Base-by-base conservation (phyloP, 1,140 invertebrate species). In the Orchesella cincta region DNA sequence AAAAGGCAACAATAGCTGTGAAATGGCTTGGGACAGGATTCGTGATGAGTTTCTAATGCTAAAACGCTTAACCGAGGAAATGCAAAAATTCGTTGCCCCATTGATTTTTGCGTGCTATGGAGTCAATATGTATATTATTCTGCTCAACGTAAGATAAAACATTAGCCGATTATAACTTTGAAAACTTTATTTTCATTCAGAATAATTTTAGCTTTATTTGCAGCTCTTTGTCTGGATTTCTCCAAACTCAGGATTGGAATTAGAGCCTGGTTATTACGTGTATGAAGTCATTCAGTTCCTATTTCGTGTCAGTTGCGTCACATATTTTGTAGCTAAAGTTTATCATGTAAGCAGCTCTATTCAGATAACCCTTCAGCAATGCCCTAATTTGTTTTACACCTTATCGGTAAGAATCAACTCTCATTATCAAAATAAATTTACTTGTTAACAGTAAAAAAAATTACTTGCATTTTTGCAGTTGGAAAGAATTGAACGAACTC, bases 271-370 rank as follows among this genome's bases (percentile, higher is more conserved):
- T n/a, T n/a, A n/a, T n/a, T n/a, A n/a, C n/a, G n/a, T n/a, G n/a
- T n/a, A n/a, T n/a, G n/a, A n/a, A n/a, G n/a, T 20, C 20, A 20
- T 46, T 20, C 39, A 46, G 39, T 46, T 46, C 39, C 8, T 20
- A 8, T 20, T 67, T 12, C 62, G 62, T 14, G 62, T 67, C 12
- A 14, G 26, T 5, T 16, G 3, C 23, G 62, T 67, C 5, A 67
- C 62, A 8, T 67, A 67, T 33, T 67, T 31, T 31, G 62, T 29
- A 67, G 23, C 62, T 33, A n/a, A 67, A 67, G 62, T 67, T 5
- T 33, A 31, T 67, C 62, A 67, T 33, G 23, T 23, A 5, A 31
- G 62, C 8, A 16, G 14, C 8, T 29, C 8, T 2, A 14, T 67
- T 33, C 26, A 14, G 31, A 67, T 31, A 67, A 67, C 62, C 2